These are phyloP conservation scores for Phallusia fumigata DNA, from an alignment of 23 tunicate species.

Conservation along the genomic window DNA sequence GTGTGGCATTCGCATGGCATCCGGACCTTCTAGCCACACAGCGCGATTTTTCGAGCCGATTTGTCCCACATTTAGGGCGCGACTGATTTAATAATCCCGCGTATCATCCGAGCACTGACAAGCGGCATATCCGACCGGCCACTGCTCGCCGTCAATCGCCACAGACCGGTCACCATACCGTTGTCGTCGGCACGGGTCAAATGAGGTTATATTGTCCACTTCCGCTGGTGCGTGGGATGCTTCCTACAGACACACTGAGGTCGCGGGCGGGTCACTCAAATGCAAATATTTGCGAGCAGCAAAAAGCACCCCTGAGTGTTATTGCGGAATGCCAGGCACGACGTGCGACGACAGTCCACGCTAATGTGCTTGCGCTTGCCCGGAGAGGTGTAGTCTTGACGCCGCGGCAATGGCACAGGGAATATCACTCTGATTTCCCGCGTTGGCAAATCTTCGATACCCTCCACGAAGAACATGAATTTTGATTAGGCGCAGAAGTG, in stretches of 20 bases:
- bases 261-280: not conserved
- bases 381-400: not conserved
- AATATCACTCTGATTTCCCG: not conserved
- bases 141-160: not conserved
- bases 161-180: not conserved
- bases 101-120: not conserved
- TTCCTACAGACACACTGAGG: not conserved
- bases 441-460: not conserved
- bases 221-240: not conserved
- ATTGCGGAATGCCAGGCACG: not conserved
- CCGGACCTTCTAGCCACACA: not conserved
- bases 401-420: not conserved
- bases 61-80: not conserved
- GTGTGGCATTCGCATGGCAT: not conserved
- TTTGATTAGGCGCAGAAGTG: not conserved
- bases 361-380: not conserved
- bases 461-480: not conserved
- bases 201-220: conserved; percentile 8
- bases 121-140: conserved; percentile 7
- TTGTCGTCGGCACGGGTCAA: not conserved
- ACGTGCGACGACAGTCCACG: not conserved
- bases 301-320: not conserved
- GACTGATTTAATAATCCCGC: conserved; percentile 8
- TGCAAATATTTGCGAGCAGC: not conserved
- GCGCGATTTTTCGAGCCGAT: not conserved